Conservation (phyloP, 2,113 vertebrate species). For the Dolichallabes microphthalmus region DNA sequence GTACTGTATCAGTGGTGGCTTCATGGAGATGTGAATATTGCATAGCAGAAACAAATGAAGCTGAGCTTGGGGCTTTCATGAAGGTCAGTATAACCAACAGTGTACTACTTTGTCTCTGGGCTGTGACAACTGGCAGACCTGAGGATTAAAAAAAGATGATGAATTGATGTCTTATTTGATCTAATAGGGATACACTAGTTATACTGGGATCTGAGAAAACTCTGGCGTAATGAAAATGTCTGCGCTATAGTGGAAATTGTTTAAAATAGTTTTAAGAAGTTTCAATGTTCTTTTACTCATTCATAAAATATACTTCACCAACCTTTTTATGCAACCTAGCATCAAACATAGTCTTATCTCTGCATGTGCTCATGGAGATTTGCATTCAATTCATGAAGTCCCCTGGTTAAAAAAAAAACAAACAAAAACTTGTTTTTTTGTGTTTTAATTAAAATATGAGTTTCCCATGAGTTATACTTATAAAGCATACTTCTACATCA, state of each 20-base stretch:
- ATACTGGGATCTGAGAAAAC: conserved; percentile 42
- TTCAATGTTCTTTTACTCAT: conserved; percentile 36
- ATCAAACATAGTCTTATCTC: conserved; percentile 4
- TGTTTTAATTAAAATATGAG: conserved; percentile 48
- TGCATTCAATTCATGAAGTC: conserved; percentile 52
- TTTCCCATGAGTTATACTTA: conserved; percentile 70
- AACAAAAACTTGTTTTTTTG: conserved; percentile 1
- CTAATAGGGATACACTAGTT: conserved; percentile 36
- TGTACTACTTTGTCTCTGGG: conserved; percentile 41
- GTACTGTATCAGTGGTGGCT: conserved; percentile 42
- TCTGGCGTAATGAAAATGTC: conserved; percentile 1
- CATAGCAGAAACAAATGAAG: conserved; percentile 73
- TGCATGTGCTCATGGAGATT: conserved; percentile 55
- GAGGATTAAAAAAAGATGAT: conserved; percentile 54
- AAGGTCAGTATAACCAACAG: conserved; percentile 26
- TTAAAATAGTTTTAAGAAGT: conserved; percentile 11
- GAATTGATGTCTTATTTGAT: not conserved
- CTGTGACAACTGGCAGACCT: conserved; percentile 35
- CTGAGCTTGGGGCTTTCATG: conserved; percentile 34
- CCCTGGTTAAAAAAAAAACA: conserved; percentile 7
- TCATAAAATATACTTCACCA: conserved; percentile 44
- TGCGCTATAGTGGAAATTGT: not conserved
- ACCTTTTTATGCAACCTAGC: not conserved
- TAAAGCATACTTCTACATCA: conserved; percentile 77
- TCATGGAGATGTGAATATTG: conserved; percentile 67